These are phyloP conservation scores for Drosophila neotestacea DNA, from an alignment of 2,888 invertebrate genomes.

Conservation along the genomic window DNA sequence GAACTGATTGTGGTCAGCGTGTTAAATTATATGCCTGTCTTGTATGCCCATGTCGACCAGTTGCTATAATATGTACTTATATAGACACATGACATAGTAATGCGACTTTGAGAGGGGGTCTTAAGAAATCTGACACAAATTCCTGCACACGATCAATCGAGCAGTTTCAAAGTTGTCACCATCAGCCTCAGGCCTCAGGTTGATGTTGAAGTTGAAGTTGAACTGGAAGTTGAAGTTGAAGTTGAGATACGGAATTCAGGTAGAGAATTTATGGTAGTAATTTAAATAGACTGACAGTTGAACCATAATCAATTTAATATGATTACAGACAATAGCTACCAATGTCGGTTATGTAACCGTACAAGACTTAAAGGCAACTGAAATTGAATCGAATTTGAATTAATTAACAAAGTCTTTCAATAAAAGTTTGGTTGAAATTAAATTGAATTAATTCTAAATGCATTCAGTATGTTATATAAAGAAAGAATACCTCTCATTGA, in stretches of 20 bases:
- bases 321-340: background rate
- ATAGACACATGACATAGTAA: conserved; percentile 5
- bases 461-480: no score
- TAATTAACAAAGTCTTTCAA: no score
- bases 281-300: conserved; percentile 1
- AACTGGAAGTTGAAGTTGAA: background rate
- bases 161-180: conserved; percentile 13
- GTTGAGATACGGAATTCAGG: conserved; percentile 2
- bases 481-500: no score
- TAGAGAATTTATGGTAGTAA: conserved; percentile 2
- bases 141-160: conserved; percentile 22
- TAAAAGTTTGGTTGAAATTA: no score
- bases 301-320: background rate
- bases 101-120: conserved; percentile 7
- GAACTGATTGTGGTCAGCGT: conserved; percentile 31
- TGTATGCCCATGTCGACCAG: conserved; percentile 1
- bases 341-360: background rate
- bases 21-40: conserved; percentile 41
- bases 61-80: conserved; percentile 12
- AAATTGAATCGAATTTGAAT: no score
- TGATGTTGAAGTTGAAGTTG: background rate
- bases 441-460: background rate
- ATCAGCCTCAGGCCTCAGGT: background rate
- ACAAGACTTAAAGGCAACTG: no score
- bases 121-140: conserved; percentile 23